phyloP scores from a whole-genome alignment of 2,113 vertebrate genomes.

The Egretta garzetta region DNA sequence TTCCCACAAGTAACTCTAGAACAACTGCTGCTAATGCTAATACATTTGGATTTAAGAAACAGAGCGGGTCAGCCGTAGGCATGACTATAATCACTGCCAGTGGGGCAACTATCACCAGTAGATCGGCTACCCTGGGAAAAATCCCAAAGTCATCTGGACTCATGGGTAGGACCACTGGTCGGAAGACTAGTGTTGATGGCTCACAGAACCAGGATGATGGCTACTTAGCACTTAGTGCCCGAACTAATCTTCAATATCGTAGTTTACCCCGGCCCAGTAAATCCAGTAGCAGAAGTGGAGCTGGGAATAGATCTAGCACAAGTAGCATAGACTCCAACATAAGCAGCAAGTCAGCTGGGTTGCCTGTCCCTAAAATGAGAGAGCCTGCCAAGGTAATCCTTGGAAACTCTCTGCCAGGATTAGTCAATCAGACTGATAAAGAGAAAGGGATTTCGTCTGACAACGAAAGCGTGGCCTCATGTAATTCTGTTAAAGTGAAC shows the following conservation, averaged over 20 bases:
- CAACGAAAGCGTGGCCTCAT: conserved; percentile 83
- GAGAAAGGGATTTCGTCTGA: conserved; percentile 94
- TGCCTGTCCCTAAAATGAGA: conserved; percentile 83
- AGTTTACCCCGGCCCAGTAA: conserved; percentile 95
- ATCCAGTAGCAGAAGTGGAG: conserved; percentile 84
- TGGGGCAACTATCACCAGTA: conserved; percentile 92
- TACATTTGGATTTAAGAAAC: conserved; percentile 97
- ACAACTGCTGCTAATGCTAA: conserved; percentile 83
- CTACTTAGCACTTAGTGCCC: conserved; percentile 86
- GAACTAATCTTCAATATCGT: conserved; percentile 95
- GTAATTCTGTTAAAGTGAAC: conserved; percentile 85
- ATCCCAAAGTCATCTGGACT: conserved; percentile 90
- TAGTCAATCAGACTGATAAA: conserved; percentile 94
- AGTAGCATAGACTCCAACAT: conserved; percentile 97
- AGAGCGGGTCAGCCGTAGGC: conserved; percentile 77
- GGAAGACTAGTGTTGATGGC: conserved; percentile 84
- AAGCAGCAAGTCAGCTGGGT: conserved; percentile 83
- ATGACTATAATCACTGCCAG: conserved; percentile 92
- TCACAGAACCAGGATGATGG: conserved; percentile 90
- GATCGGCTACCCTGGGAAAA: conserved; percentile 96
- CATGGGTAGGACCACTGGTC: conserved; percentile 78
- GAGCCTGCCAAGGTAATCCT: conserved; percentile 81
- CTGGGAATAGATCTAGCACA: conserved; percentile 93
- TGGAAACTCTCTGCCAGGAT: conserved; percentile 77
- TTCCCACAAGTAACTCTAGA: conserved; percentile 79